Evolutionary conservation across 1,140 invertebrate species (phyloP).

Genomic region (Spodoptera frugiperda): DNA sequence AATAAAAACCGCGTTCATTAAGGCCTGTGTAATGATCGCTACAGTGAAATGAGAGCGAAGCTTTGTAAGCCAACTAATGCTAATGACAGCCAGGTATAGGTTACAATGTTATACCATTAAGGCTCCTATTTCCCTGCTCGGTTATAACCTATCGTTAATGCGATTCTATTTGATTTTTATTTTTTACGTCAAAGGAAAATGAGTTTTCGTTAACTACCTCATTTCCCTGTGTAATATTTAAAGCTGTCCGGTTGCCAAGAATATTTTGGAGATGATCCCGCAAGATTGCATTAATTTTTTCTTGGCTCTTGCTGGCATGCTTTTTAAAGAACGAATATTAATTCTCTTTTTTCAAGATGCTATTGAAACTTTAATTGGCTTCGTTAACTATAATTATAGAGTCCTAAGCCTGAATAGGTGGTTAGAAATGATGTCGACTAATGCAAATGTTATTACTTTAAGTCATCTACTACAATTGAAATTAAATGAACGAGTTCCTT

Average conservation of each 20-base stretch:
- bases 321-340: background rate
- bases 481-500: too few relatives aligned
- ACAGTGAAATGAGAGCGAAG: constrained; percentile 21
- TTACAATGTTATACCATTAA: constrained; percentile 31
- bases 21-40: constrained; percentile 27
- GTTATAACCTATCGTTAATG: constrained; percentile 34
- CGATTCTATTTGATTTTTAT: constrained; percentile 18
- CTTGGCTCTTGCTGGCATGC: constrained; percentile 8
- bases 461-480: too few relatives aligned
- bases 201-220: constrained; percentile 39
- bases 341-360: background rate
- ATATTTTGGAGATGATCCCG: constrained; percentile 31
- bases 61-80: constrained; percentile 30
- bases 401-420: too few relatives aligned
- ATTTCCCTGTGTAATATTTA: constrained; percentile 32
- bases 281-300: constrained; percentile 28
- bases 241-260: constrained; percentile 29
- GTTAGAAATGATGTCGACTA: too few relatives aligned
- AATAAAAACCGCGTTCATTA: constrained; percentile 11
- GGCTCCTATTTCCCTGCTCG: constrained; percentile 7
- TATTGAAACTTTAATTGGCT: background rate
- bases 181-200: constrained; percentile 27
- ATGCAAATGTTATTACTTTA: too few relatives aligned
- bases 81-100: constrained; percentile 19
- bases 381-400: too few relatives aligned